A percentile compares a stretch with the other conserved stretches of the same genome.
phyloP scores from a whole-genome alignment of 2,797 vertebrate species.

The Gadopsis bispinosus region DNA sequence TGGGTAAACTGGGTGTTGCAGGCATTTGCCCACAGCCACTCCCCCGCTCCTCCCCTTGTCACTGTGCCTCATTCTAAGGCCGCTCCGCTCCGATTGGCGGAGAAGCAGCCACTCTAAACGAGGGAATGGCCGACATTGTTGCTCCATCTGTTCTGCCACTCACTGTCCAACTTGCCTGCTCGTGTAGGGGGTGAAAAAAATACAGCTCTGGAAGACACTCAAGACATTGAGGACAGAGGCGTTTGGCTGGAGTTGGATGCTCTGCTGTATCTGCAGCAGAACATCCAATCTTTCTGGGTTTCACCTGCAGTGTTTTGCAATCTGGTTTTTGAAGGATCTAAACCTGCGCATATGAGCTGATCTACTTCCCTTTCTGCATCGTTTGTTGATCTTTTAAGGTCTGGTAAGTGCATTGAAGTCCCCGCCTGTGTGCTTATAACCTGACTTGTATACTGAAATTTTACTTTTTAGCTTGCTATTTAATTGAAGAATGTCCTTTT shows the following conservation, averaged over 20 bases:
- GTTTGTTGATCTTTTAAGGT: constrained; percentile 5
- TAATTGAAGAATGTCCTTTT: neutral
- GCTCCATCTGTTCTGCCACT: constrained; percentile 85
- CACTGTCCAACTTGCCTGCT: constrained; percentile 81
- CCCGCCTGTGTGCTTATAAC: neutral
- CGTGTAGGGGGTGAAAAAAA: constrained; percentile 14
- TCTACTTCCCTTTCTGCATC: neutral
- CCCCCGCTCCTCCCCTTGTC: constrained; percentile 29
- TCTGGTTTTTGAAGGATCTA: constrained; percentile 36
- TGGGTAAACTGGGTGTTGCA: constrained; percentile 69
- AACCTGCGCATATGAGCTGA: constrained; percentile 52
- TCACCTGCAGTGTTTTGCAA: neutral
- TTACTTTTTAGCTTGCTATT: neutral
- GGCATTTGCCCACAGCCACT: constrained; percentile 63
- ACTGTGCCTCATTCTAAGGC: constrained; percentile 67
- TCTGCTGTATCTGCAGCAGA: constrained; percentile 12
- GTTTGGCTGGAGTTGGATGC: constrained; percentile 24
- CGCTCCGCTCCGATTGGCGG: constrained; percentile 72
- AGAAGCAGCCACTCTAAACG: constrained; percentile 66
- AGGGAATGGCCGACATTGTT: constrained; percentile 81
- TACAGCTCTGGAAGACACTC: constrained; percentile 21
- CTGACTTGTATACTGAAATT: neutral
- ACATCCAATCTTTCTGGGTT: neutral
- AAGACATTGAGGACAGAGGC: constrained; percentile 29
- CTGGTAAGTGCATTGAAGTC: constrained; percentile 60